Evolutionary conservation across 2,113 vertebrate genomes (phyloP).

Genomic region (Pelodiscus sinensis): DNA sequence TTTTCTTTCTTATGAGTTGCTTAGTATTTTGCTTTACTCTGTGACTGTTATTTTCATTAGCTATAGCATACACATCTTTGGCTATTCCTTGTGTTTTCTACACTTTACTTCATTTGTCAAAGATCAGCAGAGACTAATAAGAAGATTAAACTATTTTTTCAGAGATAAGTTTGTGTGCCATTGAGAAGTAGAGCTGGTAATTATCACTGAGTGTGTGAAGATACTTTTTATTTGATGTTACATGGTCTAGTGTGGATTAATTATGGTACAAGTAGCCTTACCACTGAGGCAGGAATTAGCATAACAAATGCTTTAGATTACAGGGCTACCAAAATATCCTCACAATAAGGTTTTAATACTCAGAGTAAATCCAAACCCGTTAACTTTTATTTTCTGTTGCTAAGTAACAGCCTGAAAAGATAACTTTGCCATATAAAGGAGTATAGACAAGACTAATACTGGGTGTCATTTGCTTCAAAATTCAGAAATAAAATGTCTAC

Average conservation of each 20-base stretch:
- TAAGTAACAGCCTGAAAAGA: conserved; percentile 63
- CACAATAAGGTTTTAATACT: conserved; percentile 36
- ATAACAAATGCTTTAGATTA: conserved; percentile 70
- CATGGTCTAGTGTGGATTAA: conserved; percentile 60
- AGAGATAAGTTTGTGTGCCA: conserved; percentile 63
- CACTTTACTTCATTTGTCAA: conserved; percentile 40
- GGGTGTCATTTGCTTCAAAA: conserved; percentile 47
- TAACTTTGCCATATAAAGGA: conserved; percentile 58
- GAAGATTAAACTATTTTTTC: conserved; percentile 66
- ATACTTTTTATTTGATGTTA: conserved; percentile 70
- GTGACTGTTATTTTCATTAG: background rate
- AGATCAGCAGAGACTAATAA: conserved; percentile 65
- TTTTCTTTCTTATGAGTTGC: background rate
- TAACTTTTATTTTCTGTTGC: conserved; percentile 62
- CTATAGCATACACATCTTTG: background rate
- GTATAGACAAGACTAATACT: conserved; percentile 33
- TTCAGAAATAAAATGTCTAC: conserved; percentile 16
- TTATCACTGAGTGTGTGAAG: conserved; percentile 70
- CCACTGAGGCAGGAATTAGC: conserved; percentile 62
- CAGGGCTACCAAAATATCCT: conserved; percentile 45
- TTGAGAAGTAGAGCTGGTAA: conserved; percentile 69
- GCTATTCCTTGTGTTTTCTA: conserved; percentile 10
- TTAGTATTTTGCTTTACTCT: background rate
- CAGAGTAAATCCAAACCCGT: conserved; percentile 37
- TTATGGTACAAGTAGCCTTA: conserved; percentile 68